Evolutionary conservation across 2,113 vertebrate genomes (phyloP), one percentile per base, ranked within the genome.

Genomic region (Calcarius ornatus): DNA sequence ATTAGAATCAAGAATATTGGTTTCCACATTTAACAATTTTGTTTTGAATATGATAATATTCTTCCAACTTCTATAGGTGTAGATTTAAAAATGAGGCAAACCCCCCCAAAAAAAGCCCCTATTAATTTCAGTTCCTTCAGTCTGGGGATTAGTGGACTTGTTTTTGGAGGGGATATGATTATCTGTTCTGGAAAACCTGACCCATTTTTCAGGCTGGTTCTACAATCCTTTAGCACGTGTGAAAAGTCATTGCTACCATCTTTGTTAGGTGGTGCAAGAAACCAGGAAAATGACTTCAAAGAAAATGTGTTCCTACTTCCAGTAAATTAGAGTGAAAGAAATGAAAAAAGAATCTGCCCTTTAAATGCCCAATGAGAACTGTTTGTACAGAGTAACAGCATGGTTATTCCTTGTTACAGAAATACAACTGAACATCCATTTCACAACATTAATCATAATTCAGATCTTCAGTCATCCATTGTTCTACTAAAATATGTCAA

Each of bases 91-190:
- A 59, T 12, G 0, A 77, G 69, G 6, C 2, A 48, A 54, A 48
- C 31, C 5, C 0, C 4, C 20, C 2, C 1, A 0, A 9, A 20
- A 40, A 37, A 48, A 17, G 0, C 2, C 10, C 9, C 25, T 21
- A 5, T 15, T n/a, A 33, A 43, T 73, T 70, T 77, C 13, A 31
- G 3, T 59, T 81, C 5, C 16, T 50, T 33, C 35, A 42, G 5
- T 27, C 10, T 35, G 11, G 18, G 4, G 11, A n/a, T 73, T 28
- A 68, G 21, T 4, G 47, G 37, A n/a, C 7, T n/a, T 56, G 3
- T 1, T 71, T 92, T 54, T 51, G 9, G 13, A 72, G 40, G 9
- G 11, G 4, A n/a, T 40, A 37, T 14, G 5, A 13, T 69, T 65
- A 8, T 16, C 22, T 40, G 0, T 10, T 38, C 33, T 71, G 30